Conservation (phyloP, 2,888 invertebrate species). For the Shargacucullia verbasci region DNA sequence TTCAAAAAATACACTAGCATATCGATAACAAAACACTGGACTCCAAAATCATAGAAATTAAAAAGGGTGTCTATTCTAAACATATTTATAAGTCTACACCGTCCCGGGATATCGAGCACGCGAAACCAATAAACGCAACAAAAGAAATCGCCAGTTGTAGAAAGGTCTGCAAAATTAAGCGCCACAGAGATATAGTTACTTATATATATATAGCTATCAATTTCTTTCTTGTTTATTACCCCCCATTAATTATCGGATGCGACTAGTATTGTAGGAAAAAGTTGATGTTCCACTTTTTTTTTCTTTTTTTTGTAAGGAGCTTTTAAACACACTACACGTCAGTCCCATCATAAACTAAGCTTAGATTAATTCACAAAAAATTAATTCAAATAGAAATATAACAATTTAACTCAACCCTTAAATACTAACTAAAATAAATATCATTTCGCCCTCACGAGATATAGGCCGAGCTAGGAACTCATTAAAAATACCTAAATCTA, state of each 20-base stretch:
- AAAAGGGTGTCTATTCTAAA: constrained; percentile 44
- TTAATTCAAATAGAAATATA: too few species aligned
- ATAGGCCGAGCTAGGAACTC: too few species aligned
- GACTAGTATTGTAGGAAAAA: neutral
- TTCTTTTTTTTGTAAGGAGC: too few species aligned
- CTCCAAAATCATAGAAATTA: constrained; percentile 4
- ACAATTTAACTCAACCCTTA: too few species aligned
- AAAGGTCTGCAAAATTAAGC: constrained; percentile 58
- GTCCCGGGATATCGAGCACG: constrained; percentile 63
- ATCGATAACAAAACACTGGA: neutral
- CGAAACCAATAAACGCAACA: constrained; percentile 69
- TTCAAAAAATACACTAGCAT: too few species aligned
- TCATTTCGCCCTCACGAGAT: too few species aligned
- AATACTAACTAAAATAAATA: too few species aligned
- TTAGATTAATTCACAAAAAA: too few species aligned
- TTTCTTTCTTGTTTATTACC: constrained; percentile 36
- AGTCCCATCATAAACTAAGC: too few species aligned
- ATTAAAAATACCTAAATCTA: too few species aligned
- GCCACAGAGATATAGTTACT: constrained; percentile 20
- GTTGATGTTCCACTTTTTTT: too few species aligned
- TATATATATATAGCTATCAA: constrained; percentile 24
- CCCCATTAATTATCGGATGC: constrained; percentile 16
- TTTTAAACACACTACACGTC: too few species aligned
- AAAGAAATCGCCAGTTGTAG: constrained; percentile 66
- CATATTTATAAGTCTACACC: constrained; percentile 46